Conservation (phyloP, 2,888 invertebrate genomes). For the Stenurella melanura region DNA sequence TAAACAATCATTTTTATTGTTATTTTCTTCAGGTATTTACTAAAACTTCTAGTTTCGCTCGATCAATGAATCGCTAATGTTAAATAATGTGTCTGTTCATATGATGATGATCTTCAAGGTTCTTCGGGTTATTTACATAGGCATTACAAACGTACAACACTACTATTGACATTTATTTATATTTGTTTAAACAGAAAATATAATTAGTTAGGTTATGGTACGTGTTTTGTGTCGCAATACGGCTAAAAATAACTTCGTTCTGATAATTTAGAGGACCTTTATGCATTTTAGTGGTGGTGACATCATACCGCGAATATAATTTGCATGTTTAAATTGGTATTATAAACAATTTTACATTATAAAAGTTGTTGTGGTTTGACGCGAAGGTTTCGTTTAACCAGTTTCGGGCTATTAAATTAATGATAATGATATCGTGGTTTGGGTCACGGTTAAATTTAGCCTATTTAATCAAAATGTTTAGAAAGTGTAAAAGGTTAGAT, state of each 20-base stretch:
- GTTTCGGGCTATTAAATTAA: conserved; percentile 21
- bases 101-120: background rate
- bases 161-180: conserved; percentile 13
- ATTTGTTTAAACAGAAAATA: conserved; percentile 7
- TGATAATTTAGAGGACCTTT: conserved; percentile 22
- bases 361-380: background rate
- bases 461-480: background rate
- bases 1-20: too few relatives aligned
- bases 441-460: conserved; percentile 7
- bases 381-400: conserved; percentile 3
- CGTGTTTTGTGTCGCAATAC: conserved; percentile 20
- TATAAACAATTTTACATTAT: conserved; percentile 20
- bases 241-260: conserved; percentile 33
- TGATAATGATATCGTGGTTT: conserved; percentile 6
- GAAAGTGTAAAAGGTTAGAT: background rate
- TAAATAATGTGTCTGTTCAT: background rate
- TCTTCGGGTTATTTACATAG: background rate
- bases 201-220: conserved; percentile 6
- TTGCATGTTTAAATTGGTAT: conserved; percentile 30
- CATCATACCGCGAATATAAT: conserved; percentile 36
- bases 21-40: too few relatives aligned
- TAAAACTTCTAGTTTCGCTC: too few relatives aligned
- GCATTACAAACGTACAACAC: background rate
- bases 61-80: background rate
- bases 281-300: conserved; percentile 32